These are phyloP conservation scores for Dynastes hyllus DNA, from an alignment of 2,888 invertebrate genomes.

Conservation along the genomic window DNA sequence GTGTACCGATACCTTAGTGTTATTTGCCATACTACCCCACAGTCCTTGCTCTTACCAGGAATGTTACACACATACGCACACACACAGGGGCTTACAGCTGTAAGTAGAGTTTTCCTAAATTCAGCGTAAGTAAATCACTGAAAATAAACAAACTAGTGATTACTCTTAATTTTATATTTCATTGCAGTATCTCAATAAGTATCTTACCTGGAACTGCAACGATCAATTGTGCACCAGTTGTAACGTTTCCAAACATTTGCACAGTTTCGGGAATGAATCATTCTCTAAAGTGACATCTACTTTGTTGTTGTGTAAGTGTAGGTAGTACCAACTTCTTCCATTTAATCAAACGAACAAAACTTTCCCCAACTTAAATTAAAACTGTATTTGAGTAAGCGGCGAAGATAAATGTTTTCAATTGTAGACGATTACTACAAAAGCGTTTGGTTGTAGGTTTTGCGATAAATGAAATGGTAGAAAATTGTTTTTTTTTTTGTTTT, in stretches of 20 bases:
- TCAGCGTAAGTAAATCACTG: no score
- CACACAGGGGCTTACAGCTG: no score
- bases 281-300: neutral
- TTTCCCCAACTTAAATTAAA: constrained; percentile 32
- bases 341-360: neutral
- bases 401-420: constrained; percentile 36
- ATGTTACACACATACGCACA: no score
- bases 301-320: neutral
- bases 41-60: no score
- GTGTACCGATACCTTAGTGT: no score
- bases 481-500: constrained; percentile 14
- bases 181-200: no score
- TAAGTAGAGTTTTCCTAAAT: no score
- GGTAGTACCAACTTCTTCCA: neutral
- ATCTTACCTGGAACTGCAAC: no score
- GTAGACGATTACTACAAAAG: neutral
- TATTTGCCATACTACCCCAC: no score
- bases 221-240: neutral
- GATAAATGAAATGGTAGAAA: constrained; percentile 2
- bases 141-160: no score
- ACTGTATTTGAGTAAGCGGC: constrained; percentile 21
- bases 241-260: neutral
- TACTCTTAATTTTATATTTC: no score
- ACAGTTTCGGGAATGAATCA: neutral
- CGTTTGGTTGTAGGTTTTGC: neutral